Evolutionary conservation across 2,888 invertebrate species (phyloP).

Genomic region (Dyspetes luteomarginatus): DNA sequence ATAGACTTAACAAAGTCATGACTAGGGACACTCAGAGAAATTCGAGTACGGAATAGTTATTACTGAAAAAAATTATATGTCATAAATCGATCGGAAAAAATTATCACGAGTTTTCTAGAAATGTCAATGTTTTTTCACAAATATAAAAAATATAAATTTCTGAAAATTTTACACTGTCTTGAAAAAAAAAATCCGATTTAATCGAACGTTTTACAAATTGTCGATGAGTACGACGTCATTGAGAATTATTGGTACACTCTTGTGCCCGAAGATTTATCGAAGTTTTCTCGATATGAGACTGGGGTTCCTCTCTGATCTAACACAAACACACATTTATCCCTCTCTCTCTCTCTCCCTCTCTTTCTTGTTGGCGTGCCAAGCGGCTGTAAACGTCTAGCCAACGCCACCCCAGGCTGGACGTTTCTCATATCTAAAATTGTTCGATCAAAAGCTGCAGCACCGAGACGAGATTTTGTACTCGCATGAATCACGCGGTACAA

Average conservation of each 20-base stretch:
- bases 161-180: too few relatives aligned
- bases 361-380: constrained; percentile 70
- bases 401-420: constrained; percentile 33
- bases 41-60: constrained; percentile 46
- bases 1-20: constrained; percentile 33
- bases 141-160: too few relatives aligned
- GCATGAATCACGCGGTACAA: constrained; percentile 41
- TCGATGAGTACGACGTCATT: too few relatives aligned
- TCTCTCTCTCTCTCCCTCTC: neutral
- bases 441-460: constrained; percentile 65
- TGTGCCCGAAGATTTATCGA: too few relatives aligned
- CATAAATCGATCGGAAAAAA: neutral
- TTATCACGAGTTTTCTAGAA: too few relatives aligned
- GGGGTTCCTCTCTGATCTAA: too few relatives aligned
- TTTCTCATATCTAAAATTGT: constrained; percentile 68
- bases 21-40: neutral
- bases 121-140: too few relatives aligned
- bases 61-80: neutral
- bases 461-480: constrained; percentile 59
- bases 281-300: too few relatives aligned
- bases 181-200: too few relatives aligned
- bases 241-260: too few relatives aligned
- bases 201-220: too few relatives aligned
- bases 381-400: constrained; percentile 68
- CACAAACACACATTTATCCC: neutral